Conservation (phyloP, 2,797 vertebrate genomes). For the Gymnoscopelus microlampas region DNA sequence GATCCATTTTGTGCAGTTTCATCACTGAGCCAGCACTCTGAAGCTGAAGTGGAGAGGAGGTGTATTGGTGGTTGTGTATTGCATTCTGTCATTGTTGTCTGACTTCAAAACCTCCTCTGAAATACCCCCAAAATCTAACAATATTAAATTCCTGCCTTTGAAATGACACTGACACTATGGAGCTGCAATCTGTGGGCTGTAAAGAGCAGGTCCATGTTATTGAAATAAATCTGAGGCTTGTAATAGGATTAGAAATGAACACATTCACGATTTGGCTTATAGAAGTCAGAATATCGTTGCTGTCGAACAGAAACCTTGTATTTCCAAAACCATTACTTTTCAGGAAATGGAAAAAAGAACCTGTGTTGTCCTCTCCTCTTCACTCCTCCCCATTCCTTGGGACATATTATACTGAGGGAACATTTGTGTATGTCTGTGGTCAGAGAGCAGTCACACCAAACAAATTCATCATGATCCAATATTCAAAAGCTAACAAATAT, state of each 20-base stretch:
- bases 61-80: conserved; percentile 40
- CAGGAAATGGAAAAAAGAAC: too few species aligned
- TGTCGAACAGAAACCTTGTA: too few species aligned
- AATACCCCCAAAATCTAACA: conserved; percentile 73
- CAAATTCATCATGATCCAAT: too few species aligned
- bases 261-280: conserved; percentile 73
- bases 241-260: conserved; percentile 81
- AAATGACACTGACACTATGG: conserved; percentile 80
- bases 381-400: too few species aligned
- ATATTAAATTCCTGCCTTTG: conserved; percentile 82
- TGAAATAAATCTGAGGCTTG: conserved; percentile 82
- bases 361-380: too few species aligned
- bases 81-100: conserved; percentile 73
- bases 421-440: too few species aligned
- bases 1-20: conserved; percentile 70
- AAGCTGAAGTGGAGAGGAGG: conserved; percentile 41
- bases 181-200: conserved; percentile 74
- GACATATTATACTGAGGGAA: too few species aligned
- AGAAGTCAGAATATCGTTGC: conserved; percentile 34
- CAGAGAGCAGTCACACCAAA: too few species aligned
- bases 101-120: conserved; percentile 77
- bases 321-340: too few species aligned
- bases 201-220: conserved; percentile 72
- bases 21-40: conserved; percentile 46
- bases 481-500: too few species aligned